Evolutionary conservation across 1,140 invertebrate genomes (phyloP), one percentile per base, ranked within the genome.

Genomic region (Hylyphantes graminicola): DNA sequence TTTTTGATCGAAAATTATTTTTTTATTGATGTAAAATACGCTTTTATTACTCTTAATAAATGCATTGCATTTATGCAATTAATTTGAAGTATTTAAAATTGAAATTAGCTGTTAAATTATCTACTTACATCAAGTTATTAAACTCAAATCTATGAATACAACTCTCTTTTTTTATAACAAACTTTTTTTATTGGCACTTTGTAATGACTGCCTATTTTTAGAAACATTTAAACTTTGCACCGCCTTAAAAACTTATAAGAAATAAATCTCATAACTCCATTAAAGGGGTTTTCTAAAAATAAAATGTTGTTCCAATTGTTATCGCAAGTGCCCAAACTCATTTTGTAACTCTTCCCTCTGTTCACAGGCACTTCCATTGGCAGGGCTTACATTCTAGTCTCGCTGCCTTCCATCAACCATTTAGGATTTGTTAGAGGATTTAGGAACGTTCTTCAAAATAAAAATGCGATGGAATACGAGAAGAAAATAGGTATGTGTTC

Each of bases 401-500:
- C 80, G 7, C 21, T 83, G 8, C 80, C 80, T 15, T 75, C 72
- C 9, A 35, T 75, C 12, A 67, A 51, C 21, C 59, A 83, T 15
- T 17, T 75, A 11, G 80, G 55, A 10, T 53, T 83, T 6, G 48
- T 83, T 10, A 19, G 51, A n/a, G 59, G 80, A 11, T 75, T 83
- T 17, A 50, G 48, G 50, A 64, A 21, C 15, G 59, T 53, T 0
- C 17, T 83, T 13, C 7, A 75, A 19, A 0, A 15, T 13, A 15
- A 65, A 75, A 67, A 76, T 61, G 12, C 19, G 4, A 19, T n/a
- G 7, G 17, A 59, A 15, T 82, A 82, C 17, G 51, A 67, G 10
- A 5, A 53, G 11, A 83, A 57, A 83, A 83, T 83, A 75, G 80
- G 80, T 83, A 83, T 13, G 57, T 35, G 35, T 35, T 35, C 35